A percentile compares a stretch with the other conserved stretches of the same genome.
These are phyloP conservation scores for Aptenodytes forsteri DNA, from an alignment of 2,113 vertebrate genomes.

Conservation along the genomic window DNA sequence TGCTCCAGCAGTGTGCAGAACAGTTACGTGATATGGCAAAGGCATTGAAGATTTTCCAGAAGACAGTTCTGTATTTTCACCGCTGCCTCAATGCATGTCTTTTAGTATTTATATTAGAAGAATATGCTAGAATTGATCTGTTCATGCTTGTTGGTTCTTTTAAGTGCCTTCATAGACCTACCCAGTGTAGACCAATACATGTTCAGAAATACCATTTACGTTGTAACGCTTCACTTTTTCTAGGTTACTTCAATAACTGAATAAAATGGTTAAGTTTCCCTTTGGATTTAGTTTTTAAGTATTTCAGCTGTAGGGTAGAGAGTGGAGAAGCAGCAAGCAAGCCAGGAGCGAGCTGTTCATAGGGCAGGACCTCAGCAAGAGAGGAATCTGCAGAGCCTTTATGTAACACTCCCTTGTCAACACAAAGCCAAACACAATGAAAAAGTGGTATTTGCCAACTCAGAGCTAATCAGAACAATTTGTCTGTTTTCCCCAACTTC, in stretches of 20 bases:
- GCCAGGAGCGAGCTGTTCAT: not conserved
- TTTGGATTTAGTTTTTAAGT: not conserved
- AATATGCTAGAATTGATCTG: constrained; percentile 69
- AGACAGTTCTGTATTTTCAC: constrained; percentile 21
- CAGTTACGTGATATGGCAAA: not conserved
- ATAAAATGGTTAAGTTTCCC: constrained; percentile 69
- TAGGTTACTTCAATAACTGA: constrained; percentile 65
- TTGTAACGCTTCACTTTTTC: constrained; percentile 67
- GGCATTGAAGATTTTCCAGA: constrained; percentile 4
- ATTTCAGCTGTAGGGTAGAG: not conserved
- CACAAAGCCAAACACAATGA: not conserved
- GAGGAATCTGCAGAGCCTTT: not conserved
- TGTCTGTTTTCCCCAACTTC: constrained; percentile 38
- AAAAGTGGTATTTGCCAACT: not conserved
- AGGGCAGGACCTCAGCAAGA: not conserved
- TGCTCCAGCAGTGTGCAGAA: not conserved
- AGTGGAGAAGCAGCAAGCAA: not conserved
- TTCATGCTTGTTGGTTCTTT: constrained; percentile 50
- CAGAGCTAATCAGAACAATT: not conserved
- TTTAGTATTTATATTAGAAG: constrained; percentile 81
- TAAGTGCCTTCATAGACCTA: constrained; percentile 56
- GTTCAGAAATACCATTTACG: constrained; percentile 63
- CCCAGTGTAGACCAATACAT: not conserved
- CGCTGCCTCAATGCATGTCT: constrained; percentile 71
- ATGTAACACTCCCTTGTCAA: not conserved